Percentiles rank a stretch among this genome's conserved stretches.
Conservation (phyloP, 1,140 invertebrate species). For the Lithobius niger region DNA sequence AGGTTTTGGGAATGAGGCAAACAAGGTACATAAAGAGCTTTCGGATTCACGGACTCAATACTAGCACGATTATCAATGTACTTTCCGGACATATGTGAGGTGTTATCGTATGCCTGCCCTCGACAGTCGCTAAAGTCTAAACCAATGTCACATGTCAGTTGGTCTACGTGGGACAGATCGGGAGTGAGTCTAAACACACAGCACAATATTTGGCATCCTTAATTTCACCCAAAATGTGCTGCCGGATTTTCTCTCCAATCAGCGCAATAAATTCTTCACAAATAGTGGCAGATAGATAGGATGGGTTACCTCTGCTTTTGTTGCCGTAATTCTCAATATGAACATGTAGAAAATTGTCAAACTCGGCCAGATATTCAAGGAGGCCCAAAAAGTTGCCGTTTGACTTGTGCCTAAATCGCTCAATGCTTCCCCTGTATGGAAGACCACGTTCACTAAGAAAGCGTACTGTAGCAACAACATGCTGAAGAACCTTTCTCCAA, state of each 20-base stretch:
- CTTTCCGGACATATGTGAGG: slow-evolving; percentile 18
- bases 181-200: slow-evolving; percentile 21
- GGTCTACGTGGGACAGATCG: slow-evolving; percentile 18
- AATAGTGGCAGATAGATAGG: slow-evolving; percentile 11
- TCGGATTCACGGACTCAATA: neutral
- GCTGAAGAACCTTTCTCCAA: slow-evolving; percentile 9
- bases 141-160: slow-evolving; percentile 16
- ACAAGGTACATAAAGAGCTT: neutral
- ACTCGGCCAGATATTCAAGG: slow-evolving; percentile 13
- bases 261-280: slow-evolving; percentile 14
- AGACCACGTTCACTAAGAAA: slow-evolving; percentile 1
- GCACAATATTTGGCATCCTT: slow-evolving; percentile 18
- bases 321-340: slow-evolving; percentile 12
- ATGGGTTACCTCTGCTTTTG: slow-evolving; percentile 3
- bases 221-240: slow-evolving; percentile 3
- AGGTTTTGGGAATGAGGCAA: neutral
- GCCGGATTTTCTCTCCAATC: slow-evolving; percentile 7
- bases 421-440: slow-evolving; percentile 5
- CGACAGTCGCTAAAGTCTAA: slow-evolving; percentile 16
- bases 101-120: slow-evolving; percentile 22
- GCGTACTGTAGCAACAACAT: slow-evolving; percentile 4
- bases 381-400: slow-evolving; percentile 12
- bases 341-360: slow-evolving; percentile 13
- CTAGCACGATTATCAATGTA: slow-evolving; percentile 19
- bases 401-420: slow-evolving; percentile 1